Base-by-base conservation (phyloP, 2,797 vertebrate genomes). In the Arrhamphus sclerolepis region DNA sequence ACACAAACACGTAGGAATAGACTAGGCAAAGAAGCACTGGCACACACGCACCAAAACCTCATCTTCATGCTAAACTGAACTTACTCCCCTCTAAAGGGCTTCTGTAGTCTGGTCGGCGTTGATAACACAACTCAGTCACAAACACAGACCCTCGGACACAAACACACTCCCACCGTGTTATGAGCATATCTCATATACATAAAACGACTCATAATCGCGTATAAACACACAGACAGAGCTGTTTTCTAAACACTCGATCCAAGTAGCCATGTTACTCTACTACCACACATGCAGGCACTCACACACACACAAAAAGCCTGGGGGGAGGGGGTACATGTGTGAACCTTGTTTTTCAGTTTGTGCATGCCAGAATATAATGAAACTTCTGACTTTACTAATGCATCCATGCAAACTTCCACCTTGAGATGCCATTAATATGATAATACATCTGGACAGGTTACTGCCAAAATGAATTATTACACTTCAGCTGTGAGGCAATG, bases 41-140 rank as follows among this genome's bases (percentile, higher is more conserved):
- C 82, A 52, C 51, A 28, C 48, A 40, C 52, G 0, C 53, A 40
- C 73, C 70, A 68, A n/a, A 81, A 75, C 72, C 83, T 86, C 84
- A 87, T 91, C 84, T 88, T 87, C 86, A 88, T 86, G 86, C 85
- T 87, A 83, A 85, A 89, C 80, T 82, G 82, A 79, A 73, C 85
- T 79, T 83, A 90, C 85, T 77, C 78, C 75, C 80, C 65, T 54
- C 83, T 85, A 85, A 91, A 89, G 78, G 75, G 83, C 81, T 86
- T 81, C 79, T 81, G 79, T 84, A 68, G 57, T 82, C 88, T 91
- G 90, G 86, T 62, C 72, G 18, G 68, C 53, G 60, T 80, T 87
- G 89, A 91, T 90, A 91, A 90, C 83, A 82, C 74, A 19, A 46
- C 71, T 56, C 70, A 67, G 78, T 60, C 80, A 43, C 76, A 87